Evolutionary conservation across 1,140 invertebrate genomes (phyloP), one percentile per base, ranked within the genome.

Genomic region (Macrosteles quadrilineatus): DNA sequence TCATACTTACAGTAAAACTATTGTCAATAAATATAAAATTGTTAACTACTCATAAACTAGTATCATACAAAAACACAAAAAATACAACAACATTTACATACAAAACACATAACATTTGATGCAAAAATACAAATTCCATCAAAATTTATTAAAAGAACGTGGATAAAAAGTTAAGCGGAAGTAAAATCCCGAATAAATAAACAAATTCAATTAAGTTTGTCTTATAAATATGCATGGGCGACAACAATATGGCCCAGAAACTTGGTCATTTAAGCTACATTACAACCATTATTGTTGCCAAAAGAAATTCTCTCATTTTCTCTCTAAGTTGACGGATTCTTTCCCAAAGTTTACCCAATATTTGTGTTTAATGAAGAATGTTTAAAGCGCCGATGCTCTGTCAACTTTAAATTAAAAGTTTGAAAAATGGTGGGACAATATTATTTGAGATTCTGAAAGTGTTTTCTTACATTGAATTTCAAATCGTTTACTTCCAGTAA

Each of bases 281-380:
- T 50, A 50, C 14, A 50, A 50, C 47, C 14, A 50, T 50, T 19
- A 50, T 50, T 50, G 47, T 50, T 21, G 3, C 47, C 21, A n/a
- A 21, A 21, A 50, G 21, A 21, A 21, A 11, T 50, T 4, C n/a
- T n/a, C 4, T 50, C 21, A 4, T 50, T 50, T 3, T 4, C 21
- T 17, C 36, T 9, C 36, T 40, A 9, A 40, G 36, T 40, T 40
- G 36, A 40, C 36, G 36, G 21, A 50, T 11, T 50, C n/a, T 19
- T 50, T 50, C n/a, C 6, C 14, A 21, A 50, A 50, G 47, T 50
- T 50, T 50, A 19, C 14, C n/a, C 47, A 50, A 6, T 19, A 50
- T 50, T 50, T 50, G 47, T 50, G 47, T 50, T 50, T 6, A 50
- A 50, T 50, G 47, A 50, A 50, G 47, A 50, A 50, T 50, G 47